phyloP scores from a whole-genome alignment of 2,113 vertebrate species.

The Cyanistes caeruleus region DNA sequence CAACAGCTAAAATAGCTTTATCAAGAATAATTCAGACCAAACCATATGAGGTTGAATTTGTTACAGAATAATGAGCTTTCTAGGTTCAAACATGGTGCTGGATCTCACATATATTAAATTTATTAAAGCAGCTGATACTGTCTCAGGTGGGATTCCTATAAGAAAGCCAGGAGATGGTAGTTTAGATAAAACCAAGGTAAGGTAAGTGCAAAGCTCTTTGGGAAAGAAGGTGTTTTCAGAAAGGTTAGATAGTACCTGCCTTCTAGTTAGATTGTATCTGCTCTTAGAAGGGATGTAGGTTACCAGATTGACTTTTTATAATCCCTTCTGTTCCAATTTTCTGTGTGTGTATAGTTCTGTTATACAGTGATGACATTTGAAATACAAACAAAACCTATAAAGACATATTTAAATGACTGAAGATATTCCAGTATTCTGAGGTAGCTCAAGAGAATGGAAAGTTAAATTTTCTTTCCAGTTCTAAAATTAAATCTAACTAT shows the following conservation, averaged over 20 bases:
- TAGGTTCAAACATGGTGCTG: not conserved
- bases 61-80: not conserved
- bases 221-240: slow-evolving; percentile 16
- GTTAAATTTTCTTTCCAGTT: not conserved
- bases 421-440: not conserved
- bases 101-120: not conserved
- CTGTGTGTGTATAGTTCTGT: not conserved
- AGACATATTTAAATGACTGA: not conserved
- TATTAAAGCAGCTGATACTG: not conserved
- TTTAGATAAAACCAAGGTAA: slow-evolving; percentile 16
- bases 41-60: not conserved
- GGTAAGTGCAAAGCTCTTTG: not conserved
- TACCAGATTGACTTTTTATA: not conserved
- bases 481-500: not conserved
- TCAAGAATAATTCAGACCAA: not conserved
- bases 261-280: slow-evolving; percentile 9
- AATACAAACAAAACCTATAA: not conserved
- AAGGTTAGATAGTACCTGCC: slow-evolving; percentile 47
- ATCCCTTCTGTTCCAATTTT: not conserved
- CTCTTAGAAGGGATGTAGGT: not conserved
- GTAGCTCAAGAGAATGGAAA: not conserved
- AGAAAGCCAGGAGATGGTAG: not conserved
- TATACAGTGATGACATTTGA: not conserved
- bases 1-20: not conserved
- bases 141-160: not conserved